Evolutionary conservation across 2,797 vertebrate species (phyloP).

Genomic region (Bovichtus diacanthus): DNA sequence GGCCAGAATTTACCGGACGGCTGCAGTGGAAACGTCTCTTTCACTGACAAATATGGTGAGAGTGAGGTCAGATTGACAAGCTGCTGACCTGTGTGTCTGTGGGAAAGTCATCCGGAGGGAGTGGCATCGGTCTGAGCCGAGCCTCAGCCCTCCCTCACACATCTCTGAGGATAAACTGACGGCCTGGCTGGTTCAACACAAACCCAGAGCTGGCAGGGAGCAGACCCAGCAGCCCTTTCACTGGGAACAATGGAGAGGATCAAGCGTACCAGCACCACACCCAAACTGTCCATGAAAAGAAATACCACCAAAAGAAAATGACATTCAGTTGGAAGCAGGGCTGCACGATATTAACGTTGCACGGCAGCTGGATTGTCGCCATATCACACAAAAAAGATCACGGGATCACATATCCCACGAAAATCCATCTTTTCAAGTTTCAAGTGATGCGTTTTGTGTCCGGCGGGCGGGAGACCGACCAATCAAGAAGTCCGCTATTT

Average conservation of each 20-base stretch:
- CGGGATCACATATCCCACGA: too few species aligned
- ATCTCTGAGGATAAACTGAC: constrained; percentile 52
- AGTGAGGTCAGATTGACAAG: constrained; percentile 50
- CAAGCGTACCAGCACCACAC: constrained; percentile 52
- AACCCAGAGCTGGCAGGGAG: constrained; percentile 64
- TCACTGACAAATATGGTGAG: constrained; percentile 57
- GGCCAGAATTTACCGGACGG: constrained; percentile 28
- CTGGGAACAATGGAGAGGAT: constrained; percentile 69
- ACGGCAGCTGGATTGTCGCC: too few species aligned
- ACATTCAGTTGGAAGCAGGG: neutral
- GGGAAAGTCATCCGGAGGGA: constrained; percentile 66
- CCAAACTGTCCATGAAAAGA: constrained; percentile 39
- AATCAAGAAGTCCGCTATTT: too few species aligned
- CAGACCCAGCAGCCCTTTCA: constrained; percentile 56
- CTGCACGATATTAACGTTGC: too few species aligned
- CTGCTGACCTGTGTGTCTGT: constrained; percentile 58
- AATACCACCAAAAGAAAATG: neutral
- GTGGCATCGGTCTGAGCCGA: constrained; percentile 54
- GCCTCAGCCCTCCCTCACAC: constrained; percentile 41
- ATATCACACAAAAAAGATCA: too few species aligned
- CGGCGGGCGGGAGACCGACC: too few species aligned
- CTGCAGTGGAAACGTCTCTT: constrained; percentile 68
- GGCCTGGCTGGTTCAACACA: constrained; percentile 59
- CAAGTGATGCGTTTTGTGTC: too few species aligned
- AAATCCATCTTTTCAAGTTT: too few species aligned